Conservation (phyloP, 2,113 vertebrate species). For the Taxidea taxus region DNA sequence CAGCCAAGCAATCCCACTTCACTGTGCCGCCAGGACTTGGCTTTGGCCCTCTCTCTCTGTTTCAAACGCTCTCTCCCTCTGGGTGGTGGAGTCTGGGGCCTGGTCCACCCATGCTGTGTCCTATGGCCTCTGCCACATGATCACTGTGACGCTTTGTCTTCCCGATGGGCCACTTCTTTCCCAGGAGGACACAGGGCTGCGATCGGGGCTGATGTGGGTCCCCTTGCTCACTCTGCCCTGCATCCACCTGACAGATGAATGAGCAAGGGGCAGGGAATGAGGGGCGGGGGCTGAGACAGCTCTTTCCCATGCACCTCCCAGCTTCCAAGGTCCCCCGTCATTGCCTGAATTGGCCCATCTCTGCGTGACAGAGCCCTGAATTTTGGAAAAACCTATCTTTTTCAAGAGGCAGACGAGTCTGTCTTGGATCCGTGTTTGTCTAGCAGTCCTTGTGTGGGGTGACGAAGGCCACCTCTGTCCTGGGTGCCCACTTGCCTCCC, state of each 20-base stretch:
- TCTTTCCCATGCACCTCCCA: neutral
- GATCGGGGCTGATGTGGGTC: too few relatives aligned
- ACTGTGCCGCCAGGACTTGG: too few relatives aligned
- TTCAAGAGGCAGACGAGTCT: too few relatives aligned
- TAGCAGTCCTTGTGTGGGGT: accelerated
- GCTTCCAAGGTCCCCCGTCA: accelerated
- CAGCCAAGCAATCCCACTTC: neutral
- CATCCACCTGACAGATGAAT: neutral
- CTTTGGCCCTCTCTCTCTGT: accelerated
- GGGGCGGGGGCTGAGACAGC: too few relatives aligned
- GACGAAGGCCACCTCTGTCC: neutral
- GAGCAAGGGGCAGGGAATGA: too few relatives aligned
- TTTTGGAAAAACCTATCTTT: neutral
- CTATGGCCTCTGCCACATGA: accelerated
- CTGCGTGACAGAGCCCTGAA: neutral
- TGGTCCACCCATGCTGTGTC: neutral
- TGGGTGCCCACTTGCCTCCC: neutral
- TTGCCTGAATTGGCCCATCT: accelerated
- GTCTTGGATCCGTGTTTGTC: too few relatives aligned
- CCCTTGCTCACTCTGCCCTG: neutral
- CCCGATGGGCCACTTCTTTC: too few relatives aligned
- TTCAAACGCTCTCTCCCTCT: accelerated
- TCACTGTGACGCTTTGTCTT: neutral
- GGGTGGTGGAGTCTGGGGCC: neutral
- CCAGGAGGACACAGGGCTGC: neutral